phyloP scores from a whole-genome alignment of 2,797 vertebrate genomes.

The Caiman crocodilus region DNA sequence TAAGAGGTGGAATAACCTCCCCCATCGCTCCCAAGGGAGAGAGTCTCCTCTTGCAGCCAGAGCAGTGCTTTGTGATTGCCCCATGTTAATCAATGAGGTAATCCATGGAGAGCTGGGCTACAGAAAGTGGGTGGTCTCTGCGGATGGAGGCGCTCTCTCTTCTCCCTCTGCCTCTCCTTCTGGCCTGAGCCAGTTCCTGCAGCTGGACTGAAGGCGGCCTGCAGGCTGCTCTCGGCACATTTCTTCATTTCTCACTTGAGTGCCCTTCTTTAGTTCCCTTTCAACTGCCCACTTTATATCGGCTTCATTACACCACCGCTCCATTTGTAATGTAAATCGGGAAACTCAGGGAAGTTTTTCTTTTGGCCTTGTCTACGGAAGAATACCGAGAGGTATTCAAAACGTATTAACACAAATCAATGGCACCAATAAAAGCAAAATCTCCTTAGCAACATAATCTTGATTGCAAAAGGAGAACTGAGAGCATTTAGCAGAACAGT shows the following conservation, averaged over 20 bases:
- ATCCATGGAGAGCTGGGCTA: constrained; percentile 30
- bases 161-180: constrained; percentile 49
- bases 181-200: constrained; percentile 78
- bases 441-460: constrained; percentile 99
- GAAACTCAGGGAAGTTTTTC: constrained; percentile 93
- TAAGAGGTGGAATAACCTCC: background rate
- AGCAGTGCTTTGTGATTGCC: constrained; percentile 6
- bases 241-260: constrained; percentile 99
- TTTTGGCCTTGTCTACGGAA: constrained; percentile 90
- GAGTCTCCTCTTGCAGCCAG: background rate
- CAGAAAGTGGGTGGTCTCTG: constrained; percentile 83
- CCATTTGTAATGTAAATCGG: constrained; percentile 96
- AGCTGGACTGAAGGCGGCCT: constrained; percentile 82
- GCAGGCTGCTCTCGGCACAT: constrained; percentile 89
- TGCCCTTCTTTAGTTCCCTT: constrained; percentile 95
- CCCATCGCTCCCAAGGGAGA: background rate
- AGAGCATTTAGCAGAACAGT: constrained; percentile 91
- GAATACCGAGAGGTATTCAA: constrained; percentile 99
- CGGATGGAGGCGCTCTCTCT: constrained; percentile 70
- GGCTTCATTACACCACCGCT: constrained; percentile 89
- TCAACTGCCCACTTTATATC: constrained; percentile 92
- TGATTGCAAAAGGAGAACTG: constrained; percentile 92
- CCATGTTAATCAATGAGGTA: constrained; percentile 35
- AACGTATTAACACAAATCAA: constrained; percentile 99
- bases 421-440: constrained; percentile 97